Evolutionary conservation across 2,113 vertebrate genomes (phyloP).

Genomic region (Phyllostomus discolor): DNA sequence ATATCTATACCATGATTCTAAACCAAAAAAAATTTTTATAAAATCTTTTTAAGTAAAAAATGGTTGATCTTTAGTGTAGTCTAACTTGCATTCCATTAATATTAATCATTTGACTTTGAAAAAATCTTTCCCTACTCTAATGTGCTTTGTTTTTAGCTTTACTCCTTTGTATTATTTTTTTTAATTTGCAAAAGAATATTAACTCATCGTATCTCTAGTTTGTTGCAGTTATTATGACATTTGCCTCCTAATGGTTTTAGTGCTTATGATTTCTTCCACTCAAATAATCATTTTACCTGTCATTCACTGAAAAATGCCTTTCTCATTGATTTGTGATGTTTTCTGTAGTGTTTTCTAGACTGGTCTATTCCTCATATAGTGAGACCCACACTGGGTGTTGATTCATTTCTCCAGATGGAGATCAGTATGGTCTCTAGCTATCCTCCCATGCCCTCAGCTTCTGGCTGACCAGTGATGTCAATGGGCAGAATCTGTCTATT

Average conservation of each 20-base stretch:
- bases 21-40: background rate
- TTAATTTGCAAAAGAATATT: background rate
- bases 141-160: background rate
- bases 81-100: background rate
- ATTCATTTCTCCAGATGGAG: background rate
- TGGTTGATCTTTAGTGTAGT: background rate
- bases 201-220: background rate
- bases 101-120: background rate
- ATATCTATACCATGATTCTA: background rate
- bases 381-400: background rate
- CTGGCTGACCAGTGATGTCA: background rate
- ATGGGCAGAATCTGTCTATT: background rate
- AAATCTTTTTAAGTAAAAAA: background rate
- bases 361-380: background rate
- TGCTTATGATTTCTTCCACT: background rate
- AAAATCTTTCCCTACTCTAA: background rate
- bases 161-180: background rate
- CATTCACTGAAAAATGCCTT: background rate
- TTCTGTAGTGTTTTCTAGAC: background rate
- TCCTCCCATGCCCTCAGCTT: background rate
- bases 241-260: background rate
- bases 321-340: background rate
- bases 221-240: background rate
- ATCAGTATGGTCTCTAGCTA: background rate
- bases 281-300: background rate